These are phyloP conservation scores for Gandaritis pyraliata DNA, from an alignment of 2,888 invertebrate species.

Conservation along the genomic window DNA sequence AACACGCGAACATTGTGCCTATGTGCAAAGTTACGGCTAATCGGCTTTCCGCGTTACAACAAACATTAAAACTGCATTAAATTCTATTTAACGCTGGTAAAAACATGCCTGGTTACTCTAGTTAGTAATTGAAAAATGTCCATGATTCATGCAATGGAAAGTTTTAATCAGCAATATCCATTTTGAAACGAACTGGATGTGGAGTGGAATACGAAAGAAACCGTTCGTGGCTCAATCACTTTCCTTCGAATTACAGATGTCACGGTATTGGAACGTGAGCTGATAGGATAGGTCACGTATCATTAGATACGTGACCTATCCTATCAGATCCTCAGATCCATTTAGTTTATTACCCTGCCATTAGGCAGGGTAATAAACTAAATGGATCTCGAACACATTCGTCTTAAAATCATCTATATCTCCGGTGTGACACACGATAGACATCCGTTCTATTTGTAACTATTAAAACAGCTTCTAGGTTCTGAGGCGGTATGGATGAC, in stretches of 20 bases:
- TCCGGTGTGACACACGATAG: slow-evolving; percentile 12
- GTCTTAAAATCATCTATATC: slow-evolving; percentile 35
- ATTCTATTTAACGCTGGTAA: slow-evolving; percentile 71
- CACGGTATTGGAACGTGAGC: slow-evolving; percentile 64
- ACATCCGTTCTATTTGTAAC: not conserved
- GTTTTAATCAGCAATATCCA: slow-evolving; percentile 40
- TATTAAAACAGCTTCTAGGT: no score
- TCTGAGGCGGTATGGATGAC: no score
- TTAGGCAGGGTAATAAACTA: slow-evolving; percentile 46
- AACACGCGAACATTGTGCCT: slow-evolving; percentile 60
- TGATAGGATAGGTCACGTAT: slow-evolving; percentile 69
- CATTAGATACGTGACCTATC: no score
- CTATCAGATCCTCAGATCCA: no score
- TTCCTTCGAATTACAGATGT: slow-evolving; percentile 64
- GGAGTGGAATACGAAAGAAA: slow-evolving; percentile 34
- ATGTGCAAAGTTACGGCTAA: slow-evolving; percentile 56
- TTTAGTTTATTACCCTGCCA: no score
- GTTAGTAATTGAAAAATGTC: slow-evolving; percentile 70
- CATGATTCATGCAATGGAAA: slow-evolving; percentile 61
- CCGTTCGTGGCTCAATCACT: slow-evolving; percentile 42
- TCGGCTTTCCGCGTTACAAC: slow-evolving; percentile 66
- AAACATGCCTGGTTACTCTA: slow-evolving; percentile 65
- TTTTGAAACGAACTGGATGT: slow-evolving; percentile 14
- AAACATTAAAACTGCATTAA: slow-evolving; percentile 80
- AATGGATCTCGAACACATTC: slow-evolving; percentile 62